Evolutionary conservation across 2,113 vertebrate species (phyloP).

Genomic region (Paratilapia polleni): DNA sequence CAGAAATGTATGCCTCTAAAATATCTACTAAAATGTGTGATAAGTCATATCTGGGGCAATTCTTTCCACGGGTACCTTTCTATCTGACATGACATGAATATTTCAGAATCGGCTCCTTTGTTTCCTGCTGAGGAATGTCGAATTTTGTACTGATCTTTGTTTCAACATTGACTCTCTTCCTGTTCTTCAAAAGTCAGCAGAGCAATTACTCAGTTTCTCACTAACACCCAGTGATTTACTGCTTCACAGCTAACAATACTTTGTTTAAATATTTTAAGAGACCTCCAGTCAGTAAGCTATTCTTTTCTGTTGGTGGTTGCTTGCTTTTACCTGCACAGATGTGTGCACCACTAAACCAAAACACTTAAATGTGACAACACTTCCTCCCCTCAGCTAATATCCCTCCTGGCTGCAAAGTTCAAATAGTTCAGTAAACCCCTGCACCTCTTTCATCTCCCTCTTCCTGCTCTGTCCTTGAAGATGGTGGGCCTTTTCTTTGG

Average conservation of each 20-base stretch:
- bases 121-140: not conserved
- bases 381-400: not conserved
- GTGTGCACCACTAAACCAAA: not conserved
- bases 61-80: not conserved
- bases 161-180: not conserved
- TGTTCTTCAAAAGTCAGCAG: not conserved
- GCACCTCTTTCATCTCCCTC: constrained; percentile 15
- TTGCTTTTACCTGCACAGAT: not conserved
- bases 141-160: not conserved
- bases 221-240: not conserved
- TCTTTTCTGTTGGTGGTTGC: not conserved
- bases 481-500: constrained; percentile 4
- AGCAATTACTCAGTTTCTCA: not conserved
- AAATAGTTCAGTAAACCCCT: not conserved
- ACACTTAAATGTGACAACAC: not conserved
- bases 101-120: not conserved
- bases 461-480: constrained; percentile 23
- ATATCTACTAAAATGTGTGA: not conserved
- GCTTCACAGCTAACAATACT: not conserved
- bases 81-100: not conserved
- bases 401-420: constrained; percentile 7
- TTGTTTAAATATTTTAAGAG: not conserved
- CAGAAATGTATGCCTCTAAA: not conserved
- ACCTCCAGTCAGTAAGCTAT: not conserved
- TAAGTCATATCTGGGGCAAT: constrained; percentile 1